These are phyloP conservation scores for Delia radicum DNA, from an alignment of 1,140 invertebrate species.

Conservation along the genomic window DNA sequence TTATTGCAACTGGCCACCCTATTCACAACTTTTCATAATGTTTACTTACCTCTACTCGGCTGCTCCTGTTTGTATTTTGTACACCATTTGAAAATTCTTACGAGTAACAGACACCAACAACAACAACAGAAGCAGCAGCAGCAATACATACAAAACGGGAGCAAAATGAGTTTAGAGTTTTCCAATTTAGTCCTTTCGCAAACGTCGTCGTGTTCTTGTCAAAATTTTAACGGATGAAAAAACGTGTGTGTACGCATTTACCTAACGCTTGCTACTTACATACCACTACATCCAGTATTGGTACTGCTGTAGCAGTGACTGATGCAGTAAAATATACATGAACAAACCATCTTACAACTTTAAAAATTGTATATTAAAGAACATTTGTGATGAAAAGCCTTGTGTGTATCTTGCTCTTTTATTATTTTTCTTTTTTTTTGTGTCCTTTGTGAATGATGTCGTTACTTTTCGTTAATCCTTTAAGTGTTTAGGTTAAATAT, in stretches of 20 bases:
- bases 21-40: not conserved
- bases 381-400: not conserved
- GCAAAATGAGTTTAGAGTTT: constrained; percentile 15
- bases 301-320: too few relatives aligned
- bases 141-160: constrained; percentile 14
- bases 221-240: constrained; percentile 25
- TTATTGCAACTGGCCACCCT: too few relatives aligned
- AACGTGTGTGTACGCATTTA: not conserved
- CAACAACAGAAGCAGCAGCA: too few relatives aligned
- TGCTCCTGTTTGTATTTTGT: not conserved
- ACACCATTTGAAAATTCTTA: constrained; percentile 21
- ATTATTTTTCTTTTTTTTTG: not conserved
- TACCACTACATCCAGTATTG: not conserved
- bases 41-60: not conserved
- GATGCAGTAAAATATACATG: too few relatives aligned
- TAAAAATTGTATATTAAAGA: not conserved
- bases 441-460: not conserved
- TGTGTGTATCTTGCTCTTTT: not conserved
- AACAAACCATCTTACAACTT: not conserved
- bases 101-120: not conserved
- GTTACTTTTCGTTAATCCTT: not conserved
- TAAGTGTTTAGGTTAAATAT: not conserved
- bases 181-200: constrained; percentile 32
- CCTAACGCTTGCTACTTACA: not conserved
- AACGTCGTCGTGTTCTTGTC: constrained; percentile 32